Conservation (phyloP, 2,888 invertebrate genomes). For the Tenthredo scrophulariae region DNA sequence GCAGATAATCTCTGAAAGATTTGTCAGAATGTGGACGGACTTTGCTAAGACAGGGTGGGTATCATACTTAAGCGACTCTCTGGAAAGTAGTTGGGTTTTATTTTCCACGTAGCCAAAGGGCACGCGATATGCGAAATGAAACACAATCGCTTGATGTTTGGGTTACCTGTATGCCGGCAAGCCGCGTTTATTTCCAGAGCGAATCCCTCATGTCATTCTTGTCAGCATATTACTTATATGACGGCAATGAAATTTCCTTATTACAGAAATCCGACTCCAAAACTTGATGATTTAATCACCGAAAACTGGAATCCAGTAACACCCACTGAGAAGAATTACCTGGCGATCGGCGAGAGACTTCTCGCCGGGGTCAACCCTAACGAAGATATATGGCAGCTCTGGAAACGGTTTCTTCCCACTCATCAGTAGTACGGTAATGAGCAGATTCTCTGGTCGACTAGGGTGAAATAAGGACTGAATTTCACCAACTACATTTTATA, state of each 20-base stretch:
- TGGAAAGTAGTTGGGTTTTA: too few relatives aligned
- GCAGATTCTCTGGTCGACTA: not conserved
- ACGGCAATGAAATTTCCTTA: not conserved
- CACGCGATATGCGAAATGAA: too few relatives aligned
- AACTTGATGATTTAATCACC: slow-evolving; percentile 63
- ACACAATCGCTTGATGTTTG: too few relatives aligned
- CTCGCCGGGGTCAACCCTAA: slow-evolving; percentile 56
- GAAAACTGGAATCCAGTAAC: slow-evolving; percentile 34
- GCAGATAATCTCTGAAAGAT: slow-evolving; percentile 75
- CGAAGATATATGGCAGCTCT: slow-evolving; percentile 58
- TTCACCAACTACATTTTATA: not conserved
- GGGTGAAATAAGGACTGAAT: not conserved
- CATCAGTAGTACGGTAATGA: not conserved
- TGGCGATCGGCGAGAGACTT: slow-evolving; percentile 56
- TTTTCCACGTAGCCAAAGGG: too few relatives aligned
- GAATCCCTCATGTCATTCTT: too few relatives aligned
- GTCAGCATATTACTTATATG: not conserved
- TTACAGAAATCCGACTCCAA: slow-evolving; percentile 78
- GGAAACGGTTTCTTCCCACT: slow-evolving; percentile 57
- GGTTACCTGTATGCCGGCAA: too few relatives aligned
- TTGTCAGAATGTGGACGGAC: slow-evolving; percentile 82
- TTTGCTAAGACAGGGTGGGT: slow-evolving; percentile 82
- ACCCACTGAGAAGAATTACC: slow-evolving; percentile 14
- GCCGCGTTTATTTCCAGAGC: too few relatives aligned
- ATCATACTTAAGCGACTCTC: too few relatives aligned